phyloP scores from a whole-genome alignment of 2,888 invertebrate species.

The Aleiodes testaceus region DNA sequence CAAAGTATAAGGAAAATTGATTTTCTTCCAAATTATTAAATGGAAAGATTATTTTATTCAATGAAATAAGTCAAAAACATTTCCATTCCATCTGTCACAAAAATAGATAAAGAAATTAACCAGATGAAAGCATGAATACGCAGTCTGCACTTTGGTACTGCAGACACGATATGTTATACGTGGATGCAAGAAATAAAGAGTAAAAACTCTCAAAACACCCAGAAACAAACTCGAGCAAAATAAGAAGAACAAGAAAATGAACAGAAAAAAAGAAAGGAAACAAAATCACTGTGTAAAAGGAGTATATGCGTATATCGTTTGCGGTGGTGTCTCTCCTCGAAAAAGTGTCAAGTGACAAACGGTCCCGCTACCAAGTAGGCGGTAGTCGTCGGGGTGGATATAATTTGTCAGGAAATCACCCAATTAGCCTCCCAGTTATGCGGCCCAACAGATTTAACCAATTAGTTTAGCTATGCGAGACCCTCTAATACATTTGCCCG shows the following conservation, averaged over 20 bases:
- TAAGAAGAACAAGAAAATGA: constrained; percentile 21
- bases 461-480: constrained; percentile 73
- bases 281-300: constrained; percentile 20
- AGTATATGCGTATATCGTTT: constrained; percentile 26
- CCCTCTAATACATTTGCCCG: constrained; percentile 70
- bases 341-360: constrained; percentile 73
- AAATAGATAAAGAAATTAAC: constrained; percentile 23
- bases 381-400: constrained; percentile 70
- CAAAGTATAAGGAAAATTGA: not conserved
- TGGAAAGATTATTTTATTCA: not conserved
- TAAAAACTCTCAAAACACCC: constrained; percentile 18
- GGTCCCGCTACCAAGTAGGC: constrained; percentile 69
- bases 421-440: constrained; percentile 73
- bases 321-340: constrained; percentile 54
- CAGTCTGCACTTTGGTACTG: constrained; percentile 27
- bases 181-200: not conserved
- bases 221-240: constrained; percentile 5
- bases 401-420: constrained; percentile 74
- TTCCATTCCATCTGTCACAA: constrained; percentile 1
- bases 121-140: constrained; percentile 23
- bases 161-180: constrained; percentile 26
- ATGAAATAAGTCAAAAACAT: not conserved
- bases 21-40: not conserved
- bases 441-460: constrained; percentile 73
- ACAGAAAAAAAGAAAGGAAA: not conserved